phyloP scores from a whole-genome alignment of 2,113 vertebrate genomes.

The Gobius niger region DNA sequence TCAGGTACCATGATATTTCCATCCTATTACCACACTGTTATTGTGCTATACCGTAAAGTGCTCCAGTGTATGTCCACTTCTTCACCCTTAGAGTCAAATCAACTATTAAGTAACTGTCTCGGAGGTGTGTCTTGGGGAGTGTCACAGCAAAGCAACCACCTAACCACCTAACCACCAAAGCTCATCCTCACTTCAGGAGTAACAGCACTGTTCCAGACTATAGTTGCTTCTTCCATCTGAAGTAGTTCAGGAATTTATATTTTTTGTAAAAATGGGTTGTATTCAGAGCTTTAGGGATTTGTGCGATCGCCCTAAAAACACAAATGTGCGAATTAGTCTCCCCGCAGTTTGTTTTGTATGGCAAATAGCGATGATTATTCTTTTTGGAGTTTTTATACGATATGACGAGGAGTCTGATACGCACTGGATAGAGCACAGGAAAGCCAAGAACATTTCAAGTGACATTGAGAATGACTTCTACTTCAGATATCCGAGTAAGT shows the following conservation, averaged over 20 bases:
- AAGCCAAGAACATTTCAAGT: constrained; percentile 71
- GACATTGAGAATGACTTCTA: constrained; percentile 93
- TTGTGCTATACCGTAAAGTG: not conserved
- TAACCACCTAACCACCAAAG: not conserved
- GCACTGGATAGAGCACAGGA: constrained; percentile 75
- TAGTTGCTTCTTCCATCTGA: not conserved
- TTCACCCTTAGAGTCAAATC: not conserved
- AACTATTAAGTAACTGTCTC: not conserved
- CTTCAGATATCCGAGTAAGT: constrained; percentile 98
- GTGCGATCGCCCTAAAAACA: constrained; percentile 79
- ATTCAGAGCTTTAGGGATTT: constrained; percentile 60
- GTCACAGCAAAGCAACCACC: constrained; percentile 19
- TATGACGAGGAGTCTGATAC: constrained; percentile 78
- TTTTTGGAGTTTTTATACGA: constrained; percentile 91
- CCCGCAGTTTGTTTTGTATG: constrained; percentile 85
- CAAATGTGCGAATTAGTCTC: constrained; percentile 82
- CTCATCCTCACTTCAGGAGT: constrained; percentile 27
- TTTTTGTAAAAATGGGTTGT: constrained; percentile 62
- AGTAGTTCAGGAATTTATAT: not conserved
- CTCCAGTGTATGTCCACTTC: not conserved
- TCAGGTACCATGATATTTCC: no score
- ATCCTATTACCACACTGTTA: no score
- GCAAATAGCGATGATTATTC: constrained; percentile 87
- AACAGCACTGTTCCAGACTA: constrained; percentile 7
- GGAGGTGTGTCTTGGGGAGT: constrained; percentile 48